phyloP scores from a whole-genome alignment of 1,140 invertebrate genomes.

The Solenopsis invicta region DNA sequence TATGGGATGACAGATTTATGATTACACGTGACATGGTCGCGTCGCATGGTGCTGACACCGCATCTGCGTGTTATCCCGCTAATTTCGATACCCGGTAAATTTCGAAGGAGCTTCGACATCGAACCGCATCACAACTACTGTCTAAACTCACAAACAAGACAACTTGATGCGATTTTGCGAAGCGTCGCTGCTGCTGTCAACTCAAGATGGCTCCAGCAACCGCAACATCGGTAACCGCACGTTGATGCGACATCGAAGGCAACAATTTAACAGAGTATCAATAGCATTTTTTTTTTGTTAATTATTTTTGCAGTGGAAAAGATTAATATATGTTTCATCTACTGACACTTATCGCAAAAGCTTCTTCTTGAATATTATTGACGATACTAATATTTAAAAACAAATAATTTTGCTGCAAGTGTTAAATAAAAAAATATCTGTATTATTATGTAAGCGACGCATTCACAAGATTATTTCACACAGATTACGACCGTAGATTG shows the following conservation, averaged over 20 bases:
- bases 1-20: not conserved
- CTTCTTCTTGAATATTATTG: not conserved
- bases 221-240: not conserved
- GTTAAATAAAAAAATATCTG: too few species aligned
- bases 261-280: not conserved
- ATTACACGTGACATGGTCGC: not conserved
- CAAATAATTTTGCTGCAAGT: too few species aligned
- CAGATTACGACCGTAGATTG: too few species aligned
- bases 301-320: not conserved
- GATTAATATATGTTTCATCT: not conserved
- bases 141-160: constrained; percentile 24
- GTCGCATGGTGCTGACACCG: not conserved
- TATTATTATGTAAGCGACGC: too few species aligned
- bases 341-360: not conserved
- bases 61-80: not conserved
- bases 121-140: not conserved
- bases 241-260: not conserved
- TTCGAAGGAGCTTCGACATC: constrained; percentile 11
- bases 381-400: too few species aligned
- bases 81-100: constrained; percentile 30
- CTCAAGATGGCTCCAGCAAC: not conserved
- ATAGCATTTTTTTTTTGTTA: not conserved
- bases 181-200: constrained; percentile 12
- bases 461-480: too few species aligned
- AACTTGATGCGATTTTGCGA: constrained; percentile 62